These are phyloP conservation scores for Crotalus viridis DNA, from an alignment of 2,113 vertebrate genomes.

Conservation along the genomic window DNA sequence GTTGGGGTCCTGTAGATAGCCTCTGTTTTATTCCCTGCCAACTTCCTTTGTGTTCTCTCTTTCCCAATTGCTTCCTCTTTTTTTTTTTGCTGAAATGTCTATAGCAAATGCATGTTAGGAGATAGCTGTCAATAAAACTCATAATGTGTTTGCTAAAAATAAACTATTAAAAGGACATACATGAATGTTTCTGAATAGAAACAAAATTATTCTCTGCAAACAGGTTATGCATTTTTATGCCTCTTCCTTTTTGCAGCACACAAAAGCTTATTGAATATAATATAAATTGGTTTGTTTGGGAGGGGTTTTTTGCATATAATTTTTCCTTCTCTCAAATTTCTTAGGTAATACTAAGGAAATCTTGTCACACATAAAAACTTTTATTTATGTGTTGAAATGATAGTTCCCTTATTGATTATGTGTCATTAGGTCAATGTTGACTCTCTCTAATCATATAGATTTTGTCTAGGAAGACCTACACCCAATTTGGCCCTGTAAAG, in stretches of 20 bases:
- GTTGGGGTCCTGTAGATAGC: neutral
- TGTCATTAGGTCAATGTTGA: neutral
- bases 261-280: neutral
- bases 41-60: neutral
- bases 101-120: slow-evolving; percentile 13
- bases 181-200: slow-evolving; percentile 14
- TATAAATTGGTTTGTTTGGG: neutral
- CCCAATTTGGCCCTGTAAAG: neutral
- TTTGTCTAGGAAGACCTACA: neutral
- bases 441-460: neutral
- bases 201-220: slow-evolving; percentile 5
- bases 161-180: slow-evolving; percentile 18
- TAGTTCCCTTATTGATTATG: neutral
- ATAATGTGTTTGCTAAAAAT: neutral
- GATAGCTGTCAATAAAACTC: slow-evolving; percentile 29
- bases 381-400: neutral
- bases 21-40: neutral
- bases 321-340: neutral
- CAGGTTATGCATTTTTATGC: neutral
- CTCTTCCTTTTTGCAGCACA: neutral
- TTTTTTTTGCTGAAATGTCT: neutral
- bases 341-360: neutral
- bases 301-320: neutral
- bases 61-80: neutral
- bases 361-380: neutral